Base-by-base conservation (phyloP, 2,888 invertebrate species). In the Caenorhabditis japonica region DNA sequence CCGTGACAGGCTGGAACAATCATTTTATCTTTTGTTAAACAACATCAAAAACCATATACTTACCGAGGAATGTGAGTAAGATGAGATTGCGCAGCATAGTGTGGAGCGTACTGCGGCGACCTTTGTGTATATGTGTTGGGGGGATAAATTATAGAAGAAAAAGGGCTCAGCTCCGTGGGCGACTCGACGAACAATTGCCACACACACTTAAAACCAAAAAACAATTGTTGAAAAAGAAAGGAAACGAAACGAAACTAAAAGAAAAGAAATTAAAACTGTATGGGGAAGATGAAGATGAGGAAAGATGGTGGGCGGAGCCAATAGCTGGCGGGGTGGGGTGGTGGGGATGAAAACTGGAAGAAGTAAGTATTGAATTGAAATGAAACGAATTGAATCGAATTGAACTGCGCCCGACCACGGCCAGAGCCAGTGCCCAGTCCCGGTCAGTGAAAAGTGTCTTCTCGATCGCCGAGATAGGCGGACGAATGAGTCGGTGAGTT, bases 41-140 rank as follows among this genome's bases (percentile, higher is more conserved):
- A 41, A 49, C 19, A 21, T 23, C 4, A n/a, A n/a, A 25, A 17
- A 56, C 17, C 34, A 30, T 30, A 27, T 36, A 53, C 72, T 59
- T 49, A 72, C 72, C 72, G 44, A 70, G 47, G 55, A 70, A 30
- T 17, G 56, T 38, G 70, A 61, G n/a, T 70, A 70, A 70, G 61
- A 61, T 61, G 23, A 56, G 23, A 55, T 61, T 47, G 44, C 70
- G 70, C 60, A 70, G 61, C 70, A 70, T 70, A 36, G n/a, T 69
- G 60, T 53, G n/a, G n/a, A n/a, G 17, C 55, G 44, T 17, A 41
- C 41, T 59, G 52, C 51, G n/a, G n/a, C n/a, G n/a, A n/a, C n/a
- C 12, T 44, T 4, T 44, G 17, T 15, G 17, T 44, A 21, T 44
- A 7, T 12, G 3, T 44, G 36, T 39, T 21, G 25, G 8, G 46